Conservation (phyloP, 2,113 vertebrate species). For the Phylloscopus trochilus region DNA sequence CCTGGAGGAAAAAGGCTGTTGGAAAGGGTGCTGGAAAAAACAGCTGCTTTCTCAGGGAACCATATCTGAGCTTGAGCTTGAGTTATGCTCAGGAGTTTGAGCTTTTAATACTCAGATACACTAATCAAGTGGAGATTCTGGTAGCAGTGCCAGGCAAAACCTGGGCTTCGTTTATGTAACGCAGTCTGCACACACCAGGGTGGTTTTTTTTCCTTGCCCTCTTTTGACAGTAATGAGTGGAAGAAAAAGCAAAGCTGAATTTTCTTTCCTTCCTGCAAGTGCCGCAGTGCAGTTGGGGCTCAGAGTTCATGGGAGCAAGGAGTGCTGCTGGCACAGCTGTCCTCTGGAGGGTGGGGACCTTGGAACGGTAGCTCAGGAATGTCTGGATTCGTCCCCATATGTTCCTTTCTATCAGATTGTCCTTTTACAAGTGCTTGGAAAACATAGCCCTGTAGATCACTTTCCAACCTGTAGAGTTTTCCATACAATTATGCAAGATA, state of each 20-base stretch:
- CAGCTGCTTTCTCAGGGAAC: not conserved
- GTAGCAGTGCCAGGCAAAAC: not conserved
- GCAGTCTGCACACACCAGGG: not conserved
- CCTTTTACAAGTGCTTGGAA: not conserved
- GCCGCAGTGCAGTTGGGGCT: conserved; percentile 43
- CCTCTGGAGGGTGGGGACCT: conserved; percentile 3
- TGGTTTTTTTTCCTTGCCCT: not conserved
- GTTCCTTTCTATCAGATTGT: conserved; percentile 19
- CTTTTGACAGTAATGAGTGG: not conserved
- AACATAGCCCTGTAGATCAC: not conserved
- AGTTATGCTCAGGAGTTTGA: not conserved
- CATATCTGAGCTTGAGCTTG: not conserved
- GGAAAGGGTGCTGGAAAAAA: not conserved
- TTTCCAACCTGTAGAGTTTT: not conserved
- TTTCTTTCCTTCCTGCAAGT: not conserved
- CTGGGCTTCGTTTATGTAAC: not conserved
- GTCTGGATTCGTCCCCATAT: not conserved
- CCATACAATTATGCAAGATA: not conserved
- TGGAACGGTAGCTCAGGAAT: conserved; percentile 6
- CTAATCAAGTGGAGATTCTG: not conserved
- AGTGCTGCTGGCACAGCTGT: not conserved
- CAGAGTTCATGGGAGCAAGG: not conserved
- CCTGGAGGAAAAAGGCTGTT: not conserved
- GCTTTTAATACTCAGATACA: not conserved
- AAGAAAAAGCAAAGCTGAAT: not conserved